Percentiles rank a stretch among this genome's conserved stretches.
These are phyloP conservation scores for Merops nubicus DNA, from an alignment of 2,113 vertebrate genomes.

Conservation along the genomic window DNA sequence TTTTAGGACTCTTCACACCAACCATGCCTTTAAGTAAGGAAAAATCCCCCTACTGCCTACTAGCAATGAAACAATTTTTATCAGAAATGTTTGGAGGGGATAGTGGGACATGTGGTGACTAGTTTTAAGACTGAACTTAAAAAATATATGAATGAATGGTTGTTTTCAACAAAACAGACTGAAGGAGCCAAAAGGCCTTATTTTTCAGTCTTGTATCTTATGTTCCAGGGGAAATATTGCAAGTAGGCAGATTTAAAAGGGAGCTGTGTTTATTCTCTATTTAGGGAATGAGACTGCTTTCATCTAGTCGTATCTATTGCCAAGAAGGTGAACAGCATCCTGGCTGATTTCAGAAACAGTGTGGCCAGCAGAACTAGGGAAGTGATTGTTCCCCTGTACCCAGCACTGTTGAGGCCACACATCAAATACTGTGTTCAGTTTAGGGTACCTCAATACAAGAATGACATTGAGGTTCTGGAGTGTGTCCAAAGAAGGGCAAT, in stretches of 20 bases:
- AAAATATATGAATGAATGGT: neutral
- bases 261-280: neutral
- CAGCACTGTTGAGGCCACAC: too few species aligned
- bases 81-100: neutral
- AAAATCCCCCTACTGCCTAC: neutral
- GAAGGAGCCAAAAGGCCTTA: neutral
- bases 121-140: neutral
- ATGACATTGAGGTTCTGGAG: too few species aligned
- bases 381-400: too few species aligned
- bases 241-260: neutral
- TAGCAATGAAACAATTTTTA: neutral
- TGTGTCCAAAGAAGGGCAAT: too few species aligned
- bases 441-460: too few species aligned
- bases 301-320: neutral
- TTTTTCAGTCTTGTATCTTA: neutral
- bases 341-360: too few species aligned
- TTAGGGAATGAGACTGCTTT: neutral
- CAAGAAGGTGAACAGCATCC: too few species aligned
- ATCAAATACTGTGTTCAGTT: too few species aligned
- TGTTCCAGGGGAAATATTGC: neutral
- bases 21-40: neutral
- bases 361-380: too few species aligned
- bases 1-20: neutral
- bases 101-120: neutral
- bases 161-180: neutral